Evolutionary conservation across 1,140 invertebrate genomes (phyloP).

Genomic region (Muscidifurax raptorellus): DNA sequence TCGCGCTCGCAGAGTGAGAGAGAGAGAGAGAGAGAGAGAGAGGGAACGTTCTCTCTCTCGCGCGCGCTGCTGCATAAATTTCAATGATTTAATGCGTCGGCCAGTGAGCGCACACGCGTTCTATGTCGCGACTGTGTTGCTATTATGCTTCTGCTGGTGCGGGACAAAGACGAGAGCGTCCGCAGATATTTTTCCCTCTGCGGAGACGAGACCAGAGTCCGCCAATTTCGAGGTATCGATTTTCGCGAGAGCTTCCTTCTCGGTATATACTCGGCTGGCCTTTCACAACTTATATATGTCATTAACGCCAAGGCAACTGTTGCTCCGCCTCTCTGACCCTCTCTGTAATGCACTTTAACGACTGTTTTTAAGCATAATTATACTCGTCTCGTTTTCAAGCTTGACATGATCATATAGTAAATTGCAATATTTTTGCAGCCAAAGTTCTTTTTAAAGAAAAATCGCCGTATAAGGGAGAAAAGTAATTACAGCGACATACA

Average conservation of each 20-base stretch:
- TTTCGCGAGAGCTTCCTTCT: neutral
- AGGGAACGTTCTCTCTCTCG: slow-evolving; percentile 32
- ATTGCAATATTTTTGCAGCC: neutral
- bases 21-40: neutral
- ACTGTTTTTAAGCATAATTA: too few species aligned
- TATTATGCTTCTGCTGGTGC: neutral
- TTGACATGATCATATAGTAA: too few species aligned
- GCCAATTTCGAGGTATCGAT: neutral
- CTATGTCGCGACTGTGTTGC: neutral
- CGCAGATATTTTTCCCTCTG: slow-evolving; percentile 2
- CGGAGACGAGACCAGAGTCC: neutral
- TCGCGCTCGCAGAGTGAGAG: slow-evolving; percentile 36
- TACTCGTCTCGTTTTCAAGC: too few species aligned
- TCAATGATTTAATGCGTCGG: slow-evolving; percentile 75
- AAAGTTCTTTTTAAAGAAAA: neutral
- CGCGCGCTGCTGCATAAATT: slow-evolving; percentile 73
- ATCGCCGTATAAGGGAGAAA: neutral
- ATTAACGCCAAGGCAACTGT: slow-evolving; percentile 23
- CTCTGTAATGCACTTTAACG: neutral
- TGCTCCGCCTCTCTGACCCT: neutral
- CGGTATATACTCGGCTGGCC: neutral
- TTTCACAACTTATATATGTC: neutral
- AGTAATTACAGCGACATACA: neutral
- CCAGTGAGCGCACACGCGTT: neutral
- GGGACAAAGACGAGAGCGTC: slow-evolving; percentile 27